Conservation (phyloP, 1,140 invertebrate species). For the Eupristina koningsbergeri region DNA sequence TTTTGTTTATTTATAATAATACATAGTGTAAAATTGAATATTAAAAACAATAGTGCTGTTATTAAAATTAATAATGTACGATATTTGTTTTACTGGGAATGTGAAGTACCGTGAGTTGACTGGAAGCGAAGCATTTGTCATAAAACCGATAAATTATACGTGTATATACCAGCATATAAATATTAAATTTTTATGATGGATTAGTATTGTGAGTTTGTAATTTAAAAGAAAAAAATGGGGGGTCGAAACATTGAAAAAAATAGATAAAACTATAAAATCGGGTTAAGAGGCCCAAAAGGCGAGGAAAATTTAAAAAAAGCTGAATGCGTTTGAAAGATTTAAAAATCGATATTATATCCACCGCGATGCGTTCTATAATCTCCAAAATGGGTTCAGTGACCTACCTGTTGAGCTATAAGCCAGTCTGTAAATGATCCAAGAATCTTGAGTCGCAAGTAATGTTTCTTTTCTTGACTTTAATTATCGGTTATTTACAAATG, state of each 20-base stretch:
- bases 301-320: too few species aligned
- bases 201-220: too few species aligned
- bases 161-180: not conserved
- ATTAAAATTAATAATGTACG: not conserved
- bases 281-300: too few species aligned
- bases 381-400: constrained; percentile 45
- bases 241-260: too few species aligned
- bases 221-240: too few species aligned
- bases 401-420: constrained; percentile 41
- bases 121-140: not conserved
- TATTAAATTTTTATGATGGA: too few species aligned
- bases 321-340: not conserved
- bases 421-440: not conserved
- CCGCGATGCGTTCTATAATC: not conserved
- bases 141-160: not conserved
- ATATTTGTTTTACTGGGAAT: too few species aligned
- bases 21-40: not conserved
- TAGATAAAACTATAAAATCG: too few species aligned
- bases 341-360: not conserved
- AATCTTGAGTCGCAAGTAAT: not conserved
- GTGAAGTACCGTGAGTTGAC: not conserved
- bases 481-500: not conserved
- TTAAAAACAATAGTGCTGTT: not conserved
- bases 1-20: not conserved
- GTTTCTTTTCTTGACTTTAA: not conserved